Conservation (phyloP, 2,888 invertebrate genomes). For the Clostera curtula region DNA sequence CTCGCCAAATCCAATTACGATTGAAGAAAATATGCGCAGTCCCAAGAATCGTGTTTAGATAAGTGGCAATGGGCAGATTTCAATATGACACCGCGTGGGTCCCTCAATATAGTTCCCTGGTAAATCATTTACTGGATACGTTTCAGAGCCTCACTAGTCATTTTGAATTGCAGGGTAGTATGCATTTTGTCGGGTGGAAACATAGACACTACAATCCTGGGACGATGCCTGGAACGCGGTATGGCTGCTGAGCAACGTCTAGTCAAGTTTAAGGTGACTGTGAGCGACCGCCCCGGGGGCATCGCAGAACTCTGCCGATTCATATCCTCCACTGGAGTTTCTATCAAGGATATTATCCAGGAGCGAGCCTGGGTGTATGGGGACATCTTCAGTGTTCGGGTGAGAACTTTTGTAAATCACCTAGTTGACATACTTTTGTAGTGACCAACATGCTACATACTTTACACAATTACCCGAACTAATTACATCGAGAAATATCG, state of each 20-base stretch:
- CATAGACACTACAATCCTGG: conserved; percentile 93
- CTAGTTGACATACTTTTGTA: too few species aligned
- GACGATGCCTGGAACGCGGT: conserved; percentile 90
- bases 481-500: too few species aligned
- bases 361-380: conserved; percentile 95
- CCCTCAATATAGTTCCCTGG: too few species aligned
- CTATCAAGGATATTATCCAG: conserved; percentile 96
- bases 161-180: conserved; percentile 85
- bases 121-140: too few species aligned
- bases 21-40: too few species aligned
- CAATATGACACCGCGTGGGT: too few species aligned
- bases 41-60: too few species aligned
- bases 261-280: conserved; percentile 74
- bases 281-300: conserved; percentile 91
- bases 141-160: too few species aligned
- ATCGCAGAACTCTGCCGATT: conserved; percentile 88
- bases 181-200: conserved; percentile 91
- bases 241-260: conserved; percentile 89
- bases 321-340: conserved; percentile 85
- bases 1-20: too few species aligned
- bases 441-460: too few species aligned
- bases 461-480: too few species aligned
- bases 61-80: too few species aligned
- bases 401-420: conserved; percentile 23
- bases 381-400: conserved; percentile 83